phyloP scores from a whole-genome alignment of 2,888 invertebrate genomes.

The Hypselothyrea guttata region DNA sequence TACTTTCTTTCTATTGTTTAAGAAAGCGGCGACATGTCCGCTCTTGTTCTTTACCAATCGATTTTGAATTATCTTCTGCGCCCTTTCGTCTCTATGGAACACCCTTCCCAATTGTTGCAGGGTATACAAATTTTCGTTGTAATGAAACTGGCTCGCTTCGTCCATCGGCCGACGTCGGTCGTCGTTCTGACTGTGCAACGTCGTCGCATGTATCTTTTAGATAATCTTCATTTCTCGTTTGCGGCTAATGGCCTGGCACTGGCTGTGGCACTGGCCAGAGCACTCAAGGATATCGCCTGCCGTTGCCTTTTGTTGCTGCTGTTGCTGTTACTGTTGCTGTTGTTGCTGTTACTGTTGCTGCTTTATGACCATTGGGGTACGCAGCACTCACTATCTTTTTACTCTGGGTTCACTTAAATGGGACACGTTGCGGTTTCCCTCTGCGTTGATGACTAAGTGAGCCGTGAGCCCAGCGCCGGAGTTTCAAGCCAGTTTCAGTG shows the following conservation, averaged over 20 bases:
- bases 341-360: slow-evolving; percentile 39
- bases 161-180: slow-evolving; percentile 27
- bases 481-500: slow-evolving; percentile 65
- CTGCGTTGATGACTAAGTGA: slow-evolving; percentile 74
- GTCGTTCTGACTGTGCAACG: slow-evolving; percentile 24
- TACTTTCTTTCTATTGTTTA: too few species aligned
- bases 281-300: slow-evolving; percentile 69
- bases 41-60: too few species aligned
- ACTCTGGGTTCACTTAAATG: slow-evolving; percentile 60
- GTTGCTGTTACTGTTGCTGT: slow-evolving; percentile 4
- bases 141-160: slow-evolving; percentile 61
- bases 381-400: slow-evolving; percentile 61
- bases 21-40: too few species aligned
- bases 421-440: slow-evolving; percentile 73
- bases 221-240: slow-evolving; percentile 77
- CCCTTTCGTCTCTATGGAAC: not conserved
- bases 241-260: slow-evolving; percentile 75
- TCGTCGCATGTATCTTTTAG: slow-evolving; percentile 72
- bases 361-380: slow-evolving; percentile 66
- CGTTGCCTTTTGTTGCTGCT: slow-evolving; percentile 15
- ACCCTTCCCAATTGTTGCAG: slow-evolving; percentile 5
- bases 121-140: slow-evolving; percentile 51
- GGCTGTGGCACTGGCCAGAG: slow-evolving; percentile 55
- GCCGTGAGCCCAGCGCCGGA: slow-evolving; percentile 45
- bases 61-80: too few species aligned